A percentile compares a stretch with the other conserved stretches of the same genome.
Evolutionary conservation across 2,888 invertebrate genomes (phyloP).

Genomic region (Zeuzera pyrina): DNA sequence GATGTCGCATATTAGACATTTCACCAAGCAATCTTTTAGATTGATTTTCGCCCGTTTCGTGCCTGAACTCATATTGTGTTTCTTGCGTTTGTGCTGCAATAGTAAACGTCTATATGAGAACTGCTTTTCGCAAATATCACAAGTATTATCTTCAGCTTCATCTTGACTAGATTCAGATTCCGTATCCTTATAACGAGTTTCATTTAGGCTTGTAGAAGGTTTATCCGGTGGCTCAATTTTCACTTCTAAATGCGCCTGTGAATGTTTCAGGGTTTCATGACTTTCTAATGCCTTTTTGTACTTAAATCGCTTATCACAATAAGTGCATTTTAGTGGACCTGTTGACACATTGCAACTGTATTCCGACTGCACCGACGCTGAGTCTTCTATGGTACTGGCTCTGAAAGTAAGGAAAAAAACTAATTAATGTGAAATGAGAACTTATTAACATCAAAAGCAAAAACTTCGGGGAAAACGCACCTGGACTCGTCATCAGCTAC

Average conservation of each 20-base stretch:
- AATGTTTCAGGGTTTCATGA: constrained; percentile 31
- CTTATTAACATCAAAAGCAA: background rate
- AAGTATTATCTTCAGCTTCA: constrained; percentile 55
- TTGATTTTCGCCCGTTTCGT: constrained; percentile 53
- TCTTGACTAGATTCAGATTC: constrained; percentile 55
- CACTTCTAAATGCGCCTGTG: constrained; percentile 24
- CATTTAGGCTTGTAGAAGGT: constrained; percentile 25
- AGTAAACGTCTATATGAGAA: constrained; percentile 58
- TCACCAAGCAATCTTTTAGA: constrained; percentile 55
- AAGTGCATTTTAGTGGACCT: constrained; percentile 33
- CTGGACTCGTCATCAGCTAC: constrained; percentile 40
- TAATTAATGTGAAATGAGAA: background rate
- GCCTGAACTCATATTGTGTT: constrained; percentile 59
- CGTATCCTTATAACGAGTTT: constrained; percentile 28
- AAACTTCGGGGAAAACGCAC: too few relatives aligned
- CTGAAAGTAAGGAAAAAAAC: constrained; percentile 28
- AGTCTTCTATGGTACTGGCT: constrained; percentile 37
- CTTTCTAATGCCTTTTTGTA: constrained; percentile 45
- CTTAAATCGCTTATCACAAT: constrained; percentile 53
- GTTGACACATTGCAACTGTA: constrained; percentile 21
- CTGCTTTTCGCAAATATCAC: constrained; percentile 63
- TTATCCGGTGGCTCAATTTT: constrained; percentile 37
- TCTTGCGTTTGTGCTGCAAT: constrained; percentile 55
- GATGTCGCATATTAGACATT: constrained; percentile 57
- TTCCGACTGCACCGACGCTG: constrained; percentile 35